phyloP scores from a whole-genome alignment of 2,113 vertebrate species.

The Todiramphus chloris region DNA sequence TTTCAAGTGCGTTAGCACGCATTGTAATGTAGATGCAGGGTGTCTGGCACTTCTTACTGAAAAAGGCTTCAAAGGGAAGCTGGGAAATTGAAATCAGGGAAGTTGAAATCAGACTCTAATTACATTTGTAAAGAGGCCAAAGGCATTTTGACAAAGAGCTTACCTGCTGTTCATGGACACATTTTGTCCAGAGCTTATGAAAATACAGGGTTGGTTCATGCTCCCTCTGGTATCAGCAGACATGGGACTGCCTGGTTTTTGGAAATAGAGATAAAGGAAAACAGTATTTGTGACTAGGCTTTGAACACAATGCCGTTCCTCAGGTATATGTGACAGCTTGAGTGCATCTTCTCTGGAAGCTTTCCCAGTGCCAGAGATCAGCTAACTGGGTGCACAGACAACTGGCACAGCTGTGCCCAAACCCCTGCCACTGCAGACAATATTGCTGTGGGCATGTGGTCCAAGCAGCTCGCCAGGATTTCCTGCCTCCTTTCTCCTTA shows the following conservation, averaged over 20 bases:
- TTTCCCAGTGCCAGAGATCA: neutral
- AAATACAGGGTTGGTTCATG: accelerated
- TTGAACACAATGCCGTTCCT: neutral
- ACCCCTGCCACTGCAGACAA: neutral
- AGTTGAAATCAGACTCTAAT: conserved; percentile 37
- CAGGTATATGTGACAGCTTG: neutral
- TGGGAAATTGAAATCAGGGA: conserved; percentile 8
- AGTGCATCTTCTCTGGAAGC: neutral
- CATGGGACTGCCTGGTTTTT: neutral
- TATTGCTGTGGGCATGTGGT: neutral
- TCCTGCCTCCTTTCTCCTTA: neutral
- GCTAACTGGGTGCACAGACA: neutral
- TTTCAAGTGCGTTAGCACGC: conserved; percentile 11
- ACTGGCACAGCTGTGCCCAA: neutral
- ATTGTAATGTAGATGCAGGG: conserved; percentile 51
- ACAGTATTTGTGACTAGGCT: neutral
- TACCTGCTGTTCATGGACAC: neutral
- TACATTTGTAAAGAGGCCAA: conserved; percentile 26
- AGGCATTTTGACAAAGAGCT: conserved; percentile 8
- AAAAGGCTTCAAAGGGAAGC: conserved; percentile 46
- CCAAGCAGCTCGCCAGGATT: neutral
- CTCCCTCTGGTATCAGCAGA: neutral
- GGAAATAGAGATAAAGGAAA: neutral
- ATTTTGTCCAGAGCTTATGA: neutral
- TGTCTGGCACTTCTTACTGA: conserved; percentile 48